Base-by-base conservation (phyloP, 2,797 vertebrate species). In the Epinephelus malabaricus region DNA sequence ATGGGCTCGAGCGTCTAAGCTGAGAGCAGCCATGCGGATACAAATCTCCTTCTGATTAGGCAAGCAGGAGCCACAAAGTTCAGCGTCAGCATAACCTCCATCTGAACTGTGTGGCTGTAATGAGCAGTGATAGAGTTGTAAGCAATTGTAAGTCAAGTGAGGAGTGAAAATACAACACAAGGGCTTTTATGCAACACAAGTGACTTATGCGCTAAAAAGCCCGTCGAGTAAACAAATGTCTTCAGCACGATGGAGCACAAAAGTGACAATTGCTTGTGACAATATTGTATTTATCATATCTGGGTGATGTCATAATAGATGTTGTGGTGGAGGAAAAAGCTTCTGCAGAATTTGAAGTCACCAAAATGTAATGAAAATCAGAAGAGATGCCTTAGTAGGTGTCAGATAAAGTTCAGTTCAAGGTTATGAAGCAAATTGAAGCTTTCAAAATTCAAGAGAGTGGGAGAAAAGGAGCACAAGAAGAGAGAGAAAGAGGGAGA, bases 11-110 rank as follows among this genome's bases (percentile, higher is more conserved):
- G 67, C 1, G 34, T 84, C 69, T 46, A 23, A 73, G 68, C 79
- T 56, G 54, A 61, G 88, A 50, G 83, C 86, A 85, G 21, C 38
- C 63, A 90, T 80, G 88, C 79, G 80, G 82, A 92, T 84, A 79
- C 73, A 73, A 81, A 68, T 81, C 84, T 77, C 45, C 63, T 79
- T 86, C 73, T 87, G 90, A 93, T 89, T 81, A 88, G 78, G 72
- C 50, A 73, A 86, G 76, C 56, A 76, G 51, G 66, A 72, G 76
- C 64, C 49, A 73, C 73, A 63, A 65, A 85, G 70, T 70, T 86
- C 73, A 71, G 40, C 55, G 67, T 80, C 83, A 85, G 78, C 82
- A 79, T 58, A 78, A 74, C 65, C 79, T 78, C 55, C 27, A 56
- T 85, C 60, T 77, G 73, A 87, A 80, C 81, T 83, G 47, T 63